A percentile compares a stretch with the other conserved stretches of the same genome.
These are phyloP conservation scores for Scartelaos histophorus DNA, from an alignment of 2,113 vertebrate genomes.

Conservation along the genomic window DNA sequence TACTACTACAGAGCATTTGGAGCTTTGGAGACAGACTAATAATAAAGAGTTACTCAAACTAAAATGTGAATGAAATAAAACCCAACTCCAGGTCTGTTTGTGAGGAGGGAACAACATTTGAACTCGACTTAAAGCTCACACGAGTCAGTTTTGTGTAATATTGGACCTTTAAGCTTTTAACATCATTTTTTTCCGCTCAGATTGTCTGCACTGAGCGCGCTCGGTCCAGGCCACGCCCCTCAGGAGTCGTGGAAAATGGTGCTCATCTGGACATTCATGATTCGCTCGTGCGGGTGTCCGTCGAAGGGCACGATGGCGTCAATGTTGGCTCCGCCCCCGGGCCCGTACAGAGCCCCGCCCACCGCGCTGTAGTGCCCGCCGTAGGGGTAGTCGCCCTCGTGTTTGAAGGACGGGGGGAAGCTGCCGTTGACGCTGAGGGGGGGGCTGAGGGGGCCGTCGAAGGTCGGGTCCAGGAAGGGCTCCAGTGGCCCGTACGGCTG, in stretches of 20 bases:
- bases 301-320: constrained; percentile 92
- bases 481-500: constrained; percentile 84
- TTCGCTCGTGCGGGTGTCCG: constrained; percentile 92
- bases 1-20: too few species aligned
- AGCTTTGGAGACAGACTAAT: too few species aligned
- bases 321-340: constrained; percentile 73
- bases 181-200: too few species aligned
- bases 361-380: constrained; percentile 89
- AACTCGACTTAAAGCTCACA: too few species aligned
- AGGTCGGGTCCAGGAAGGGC: constrained; percentile 92
- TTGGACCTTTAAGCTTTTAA: too few species aligned
- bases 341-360: constrained; percentile 82
- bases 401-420: constrained; percentile 97
- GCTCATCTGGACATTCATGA: constrained; percentile 93
- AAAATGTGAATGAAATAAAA: too few species aligned
- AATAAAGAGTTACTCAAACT: too few species aligned
- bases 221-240: constrained; percentile 33
- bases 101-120: too few species aligned
- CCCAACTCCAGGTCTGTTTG: too few species aligned
- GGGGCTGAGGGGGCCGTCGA: constrained; percentile 93
- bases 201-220: background rate
- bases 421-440: constrained; percentile 97
- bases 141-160: too few species aligned
- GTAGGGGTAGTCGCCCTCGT: constrained; percentile 92
- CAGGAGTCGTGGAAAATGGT: constrained; percentile 96